These are phyloP conservation scores for Ailurus styani DNA, from an alignment of 2,113 vertebrate genomes.

Conservation along the genomic window DNA sequence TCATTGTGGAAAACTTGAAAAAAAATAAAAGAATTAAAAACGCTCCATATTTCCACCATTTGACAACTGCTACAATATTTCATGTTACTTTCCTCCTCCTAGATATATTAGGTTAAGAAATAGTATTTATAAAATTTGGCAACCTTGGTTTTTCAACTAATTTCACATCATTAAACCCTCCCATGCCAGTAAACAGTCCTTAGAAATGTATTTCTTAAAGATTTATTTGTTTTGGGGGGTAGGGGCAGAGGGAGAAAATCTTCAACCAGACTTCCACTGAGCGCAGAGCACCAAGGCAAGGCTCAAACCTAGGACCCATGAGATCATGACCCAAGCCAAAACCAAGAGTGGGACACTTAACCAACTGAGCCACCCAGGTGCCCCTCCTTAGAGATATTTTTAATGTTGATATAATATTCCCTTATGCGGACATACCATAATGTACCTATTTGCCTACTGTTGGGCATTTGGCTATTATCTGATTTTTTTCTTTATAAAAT, in stretches of 20 bases:
- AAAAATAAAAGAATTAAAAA: not conserved
- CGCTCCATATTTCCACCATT: not conserved
- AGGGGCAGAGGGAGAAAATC: not conserved
- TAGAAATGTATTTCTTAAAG: not conserved
- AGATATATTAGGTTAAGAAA: not conserved
- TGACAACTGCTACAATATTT: not conserved
- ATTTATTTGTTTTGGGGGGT: not conserved
- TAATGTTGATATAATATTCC: not conserved
- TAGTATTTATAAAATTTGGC: not conserved
- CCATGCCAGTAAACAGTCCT: not conserved
- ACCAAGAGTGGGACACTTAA: not conserved
- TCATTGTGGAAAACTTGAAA: not conserved
- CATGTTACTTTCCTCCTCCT: not conserved
- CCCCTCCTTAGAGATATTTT: not conserved
- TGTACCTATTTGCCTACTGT: not conserved
- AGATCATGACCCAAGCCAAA: not conserved
- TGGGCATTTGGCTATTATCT: not conserved
- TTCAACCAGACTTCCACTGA: not conserved
- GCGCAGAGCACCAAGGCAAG: fast-evolving
- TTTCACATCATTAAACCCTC: not conserved
- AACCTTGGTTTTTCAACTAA: not conserved
- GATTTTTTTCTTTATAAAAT: not conserved
- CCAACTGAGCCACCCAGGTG: not conserved
- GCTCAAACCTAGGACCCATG: not conserved
- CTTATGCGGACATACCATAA: not conserved